Conservation (phyloP, 2,888 invertebrate genomes). For the Harpagoxenus sublaevis region DNA sequence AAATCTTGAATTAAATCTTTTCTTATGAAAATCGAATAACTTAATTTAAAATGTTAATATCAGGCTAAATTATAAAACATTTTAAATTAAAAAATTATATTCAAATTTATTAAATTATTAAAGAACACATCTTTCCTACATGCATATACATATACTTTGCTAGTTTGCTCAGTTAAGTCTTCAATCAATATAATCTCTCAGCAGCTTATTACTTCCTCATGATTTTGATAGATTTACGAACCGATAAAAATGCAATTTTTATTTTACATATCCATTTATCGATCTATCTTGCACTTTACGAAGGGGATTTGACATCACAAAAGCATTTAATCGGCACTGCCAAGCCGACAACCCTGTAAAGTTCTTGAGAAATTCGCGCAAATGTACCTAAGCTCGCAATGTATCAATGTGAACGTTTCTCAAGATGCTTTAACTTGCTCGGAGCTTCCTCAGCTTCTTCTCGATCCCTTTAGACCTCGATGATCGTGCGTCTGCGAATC, state of each 20-base stretch:
- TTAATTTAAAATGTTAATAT: not conserved
- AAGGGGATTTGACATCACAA: conserved; percentile 1
- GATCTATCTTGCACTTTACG: not conserved
- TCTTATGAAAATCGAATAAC: not conserved
- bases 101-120: not conserved
- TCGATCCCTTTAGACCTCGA: conserved; percentile 8
- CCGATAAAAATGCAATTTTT: not conserved
- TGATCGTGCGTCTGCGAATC: conserved; percentile 10
- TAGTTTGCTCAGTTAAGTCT: not conserved
- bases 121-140: not conserved
- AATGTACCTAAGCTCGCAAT: conserved; percentile 52
- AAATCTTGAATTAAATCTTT: not conserved
- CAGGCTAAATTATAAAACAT: not conserved
- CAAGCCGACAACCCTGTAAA: conserved; percentile 28
- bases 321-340: conserved; percentile 14
- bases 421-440: conserved; percentile 23
- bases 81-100: not conserved
- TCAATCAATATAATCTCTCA: not conserved
- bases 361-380: conserved; percentile 65
- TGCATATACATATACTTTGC: not conserved
- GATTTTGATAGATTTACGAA: not conserved
- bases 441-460: not conserved
- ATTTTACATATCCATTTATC: not conserved
- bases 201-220: conserved; percentile 11
- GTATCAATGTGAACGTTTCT: conserved; percentile 60